A percentile compares a stretch with the other conserved stretches of the same genome.
These are phyloP conservation scores for Rhingia rostrata DNA, from an alignment of 2,888 invertebrate species.

Conservation along the genomic window DNA sequence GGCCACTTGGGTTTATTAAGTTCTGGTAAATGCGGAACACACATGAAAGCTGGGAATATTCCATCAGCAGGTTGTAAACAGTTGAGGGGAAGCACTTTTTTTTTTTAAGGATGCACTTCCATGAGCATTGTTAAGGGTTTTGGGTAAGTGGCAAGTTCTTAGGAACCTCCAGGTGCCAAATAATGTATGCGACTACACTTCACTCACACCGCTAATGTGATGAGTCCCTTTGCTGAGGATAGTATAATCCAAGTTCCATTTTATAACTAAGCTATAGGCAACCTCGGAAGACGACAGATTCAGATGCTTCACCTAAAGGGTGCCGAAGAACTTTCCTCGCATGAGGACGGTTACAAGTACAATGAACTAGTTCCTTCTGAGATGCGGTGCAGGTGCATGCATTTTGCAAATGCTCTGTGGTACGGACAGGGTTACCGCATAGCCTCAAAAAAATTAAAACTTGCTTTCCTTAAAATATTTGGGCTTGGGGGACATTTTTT, in stretches of 20 bases:
- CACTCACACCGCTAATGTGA: too few species aligned
- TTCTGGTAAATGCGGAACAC: neutral
- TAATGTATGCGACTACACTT: too few species aligned
- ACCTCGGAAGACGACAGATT: neutral
- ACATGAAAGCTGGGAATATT: neutral
- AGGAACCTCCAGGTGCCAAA: too few species aligned
- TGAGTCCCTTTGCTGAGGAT: too few species aligned
- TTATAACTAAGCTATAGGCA: neutral
- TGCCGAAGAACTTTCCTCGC: neutral
- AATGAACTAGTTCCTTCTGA: neutral
- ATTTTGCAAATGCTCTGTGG: constrained; percentile 17
- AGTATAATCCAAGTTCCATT: too few species aligned
- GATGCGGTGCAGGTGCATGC: neutral
- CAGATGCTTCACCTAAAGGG: neutral
- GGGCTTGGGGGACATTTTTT: too few species aligned
- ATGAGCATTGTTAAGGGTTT: too few species aligned
- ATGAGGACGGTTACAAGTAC: neutral
- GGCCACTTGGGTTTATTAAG: constrained; percentile 21
- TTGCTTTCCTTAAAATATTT: too few species aligned
- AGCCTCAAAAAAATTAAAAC: too few species aligned
- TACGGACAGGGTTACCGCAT: neutral
- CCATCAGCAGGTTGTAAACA: neutral
- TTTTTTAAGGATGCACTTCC: too few species aligned
- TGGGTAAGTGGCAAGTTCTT: too few species aligned
- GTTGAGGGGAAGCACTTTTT: neutral